Evolutionary conservation across 1,140 invertebrate genomes (phyloP), one percentile per base, ranked within the genome.

Genomic region (Cryptotermes secundus): DNA sequence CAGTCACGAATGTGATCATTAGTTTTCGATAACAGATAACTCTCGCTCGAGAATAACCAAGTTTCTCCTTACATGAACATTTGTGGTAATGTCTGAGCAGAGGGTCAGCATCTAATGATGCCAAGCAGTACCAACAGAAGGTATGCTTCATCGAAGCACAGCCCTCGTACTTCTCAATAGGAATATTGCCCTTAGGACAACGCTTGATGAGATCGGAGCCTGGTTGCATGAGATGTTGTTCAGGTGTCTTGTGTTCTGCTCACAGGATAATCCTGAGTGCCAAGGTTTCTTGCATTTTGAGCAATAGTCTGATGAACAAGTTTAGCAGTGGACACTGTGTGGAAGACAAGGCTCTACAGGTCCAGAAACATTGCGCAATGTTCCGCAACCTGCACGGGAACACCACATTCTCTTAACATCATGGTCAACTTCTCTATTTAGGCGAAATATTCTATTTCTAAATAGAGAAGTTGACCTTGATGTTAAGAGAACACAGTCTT

Each of bases 131-230:
- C 97, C 98, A 99, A 90, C 98, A 99, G 91, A 99, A 99, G 45
- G 99, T 97, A 89, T 99, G 98, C 91, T 98, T 98, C 97, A 99
- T 99, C 92, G 99, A 98, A 80, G 98, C 98, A 92, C 98, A 99
- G 72, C 98, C 98, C 90, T 98, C 97, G 89, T 99, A 97, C 89
- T 98, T 97, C 89, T 99, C 97, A 86, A 99, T 99, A 86, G 97
- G 97, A 87, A 99, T 96, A 83, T 94, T 94, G 90, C 98, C 99
- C 93, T 97, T 97, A 16, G 98, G 98, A 91, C 98, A 99, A 87
- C 96, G 95, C 90, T 99, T 99, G 88, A 99, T 99, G 86, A 97
- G 94, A 91, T 98, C 96, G 83, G 95, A 96, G 90, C 94, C 95
- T 9, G 92, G 89, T 72, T 84, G 45, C 36, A 79, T 79, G 72